Conservation (phyloP, 2,888 invertebrate genomes). For the Standfussiana lucernea region DNA sequence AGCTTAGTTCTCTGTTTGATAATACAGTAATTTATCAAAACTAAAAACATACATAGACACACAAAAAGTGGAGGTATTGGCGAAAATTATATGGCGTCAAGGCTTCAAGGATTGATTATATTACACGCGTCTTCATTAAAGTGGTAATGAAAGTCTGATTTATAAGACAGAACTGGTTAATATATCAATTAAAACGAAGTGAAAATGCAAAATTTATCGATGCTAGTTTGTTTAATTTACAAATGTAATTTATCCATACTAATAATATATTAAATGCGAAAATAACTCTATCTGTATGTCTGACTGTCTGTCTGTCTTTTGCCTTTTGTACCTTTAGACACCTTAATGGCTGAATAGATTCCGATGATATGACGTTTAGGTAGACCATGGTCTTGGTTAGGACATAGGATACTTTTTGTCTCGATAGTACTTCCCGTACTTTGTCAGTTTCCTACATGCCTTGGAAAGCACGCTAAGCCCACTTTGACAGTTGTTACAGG, state of each 20-base stretch:
- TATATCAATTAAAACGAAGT: conserved; percentile 40
- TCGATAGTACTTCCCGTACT: neutral
- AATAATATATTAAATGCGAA: neutral
- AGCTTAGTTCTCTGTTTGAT: neutral
- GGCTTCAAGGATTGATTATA: neutral
- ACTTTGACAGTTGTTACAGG: neutral
- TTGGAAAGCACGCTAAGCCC: neutral
- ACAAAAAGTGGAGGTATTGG: neutral
- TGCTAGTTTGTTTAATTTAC: conserved; percentile 50
- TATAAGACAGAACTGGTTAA: conserved; percentile 21
- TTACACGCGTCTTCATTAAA: conserved; percentile 3
- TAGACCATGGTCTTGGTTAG: neutral
- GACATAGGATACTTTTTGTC: neutral
- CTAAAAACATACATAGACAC: neutral
- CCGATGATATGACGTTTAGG: neutral
- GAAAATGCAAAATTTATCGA: conserved; percentile 38
- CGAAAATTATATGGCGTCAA: neutral
- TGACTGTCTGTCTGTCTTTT: neutral
- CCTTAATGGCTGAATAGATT: neutral
- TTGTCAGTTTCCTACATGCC: neutral
- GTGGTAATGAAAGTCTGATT: conserved; percentile 24
- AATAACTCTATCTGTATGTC: neutral
- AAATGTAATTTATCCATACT: conserved; percentile 39
- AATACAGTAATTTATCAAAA: conserved; percentile 4
- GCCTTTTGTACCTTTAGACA: neutral